Evolutionary conservation across 2,888 invertebrate species (phyloP).

Genomic region (Taenaris catops): DNA sequence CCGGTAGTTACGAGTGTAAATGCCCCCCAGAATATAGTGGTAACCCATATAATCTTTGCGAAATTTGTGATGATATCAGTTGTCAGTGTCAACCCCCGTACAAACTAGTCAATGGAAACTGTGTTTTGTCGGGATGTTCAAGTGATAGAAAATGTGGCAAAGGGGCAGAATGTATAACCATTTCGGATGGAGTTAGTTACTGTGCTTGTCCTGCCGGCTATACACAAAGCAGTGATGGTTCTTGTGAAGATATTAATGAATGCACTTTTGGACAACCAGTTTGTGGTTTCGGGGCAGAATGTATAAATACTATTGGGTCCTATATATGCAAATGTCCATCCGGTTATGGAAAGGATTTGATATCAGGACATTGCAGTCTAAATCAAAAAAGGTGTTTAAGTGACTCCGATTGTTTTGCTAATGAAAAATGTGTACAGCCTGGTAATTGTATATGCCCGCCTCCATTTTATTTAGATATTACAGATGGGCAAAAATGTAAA

Average conservation of each 20-base stretch:
- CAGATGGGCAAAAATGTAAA: conserved; percentile 92
- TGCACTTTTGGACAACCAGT: conserved; percentile 87
- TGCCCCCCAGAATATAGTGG: conserved; percentile 94
- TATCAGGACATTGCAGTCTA: conserved; percentile 89
- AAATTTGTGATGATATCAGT: conserved; percentile 89
- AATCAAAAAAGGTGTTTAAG: conserved; percentile 90
- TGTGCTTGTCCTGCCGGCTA: conserved; percentile 96
- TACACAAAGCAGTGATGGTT: conserved; percentile 86
- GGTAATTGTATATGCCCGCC: conserved; percentile 95
- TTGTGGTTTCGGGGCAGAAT: conserved; percentile 93
- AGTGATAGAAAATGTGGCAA: conserved; percentile 89
- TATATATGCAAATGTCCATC: conserved; percentile 90
- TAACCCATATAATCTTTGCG: conserved; percentile 93
- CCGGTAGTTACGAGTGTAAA: conserved; percentile 95
- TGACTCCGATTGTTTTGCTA: conserved; percentile 90
- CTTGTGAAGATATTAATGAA: conserved; percentile 93
- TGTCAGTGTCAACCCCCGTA: conserved; percentile 94
- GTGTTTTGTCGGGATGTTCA: conserved; percentile 91
- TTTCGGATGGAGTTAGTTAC: conserved; percentile 94
- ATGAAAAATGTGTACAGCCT: conserved; percentile 95
- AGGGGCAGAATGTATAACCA: conserved; percentile 94
- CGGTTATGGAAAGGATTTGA: conserved; percentile 90
- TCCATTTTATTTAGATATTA: conserved; percentile 91
- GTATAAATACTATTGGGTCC: conserved; percentile 88
- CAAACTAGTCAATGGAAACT: conserved; percentile 90